These are phyloP conservation scores for Podarcis raffonei DNA, from an alignment of 2,113 vertebrate genomes.

Conservation along the genomic window DNA sequence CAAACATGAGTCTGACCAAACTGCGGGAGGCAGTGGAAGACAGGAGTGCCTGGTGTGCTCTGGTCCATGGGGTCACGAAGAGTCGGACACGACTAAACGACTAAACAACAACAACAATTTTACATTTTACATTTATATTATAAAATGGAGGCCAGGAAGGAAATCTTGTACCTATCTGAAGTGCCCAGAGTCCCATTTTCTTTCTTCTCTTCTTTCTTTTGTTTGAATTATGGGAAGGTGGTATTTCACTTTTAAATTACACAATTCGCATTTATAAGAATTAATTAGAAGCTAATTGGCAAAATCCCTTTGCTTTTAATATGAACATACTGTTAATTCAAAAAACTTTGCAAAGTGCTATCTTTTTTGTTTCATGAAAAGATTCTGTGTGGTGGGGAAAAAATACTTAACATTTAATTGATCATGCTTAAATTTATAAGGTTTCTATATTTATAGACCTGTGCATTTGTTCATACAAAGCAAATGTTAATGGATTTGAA, in stretches of 20 bases:
- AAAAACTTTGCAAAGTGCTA: constrained; percentile 4
- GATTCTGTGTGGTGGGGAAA: background rate
- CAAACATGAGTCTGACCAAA: too few relatives aligned
- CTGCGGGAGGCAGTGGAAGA: too few relatives aligned
- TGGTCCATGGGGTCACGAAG: too few relatives aligned
- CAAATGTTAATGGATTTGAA: constrained; percentile 23
- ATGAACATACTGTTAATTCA: background rate
- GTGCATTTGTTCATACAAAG: constrained; percentile 18
- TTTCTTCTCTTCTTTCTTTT: background rate
- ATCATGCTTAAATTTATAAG: constrained; percentile 13
- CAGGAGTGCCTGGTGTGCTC: too few relatives aligned
- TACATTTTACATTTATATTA: background rate
- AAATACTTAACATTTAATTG: constrained; percentile 32
- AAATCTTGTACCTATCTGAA: background rate
- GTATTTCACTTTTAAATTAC: constrained; percentile 4
- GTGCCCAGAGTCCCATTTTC: background rate
- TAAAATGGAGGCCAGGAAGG: background rate
- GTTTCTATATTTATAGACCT: constrained; percentile 22
- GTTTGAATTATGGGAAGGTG: background rate
- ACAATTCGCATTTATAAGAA: background rate
- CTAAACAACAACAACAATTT: too few relatives aligned
- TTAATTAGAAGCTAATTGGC: constrained; percentile 1
- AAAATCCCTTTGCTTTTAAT: background rate
- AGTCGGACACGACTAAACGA: too few relatives aligned
- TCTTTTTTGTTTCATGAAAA: constrained; percentile 10